Base-by-base conservation (phyloP, 2,797 vertebrate genomes). In the Sebastes elongatus region DNA sequence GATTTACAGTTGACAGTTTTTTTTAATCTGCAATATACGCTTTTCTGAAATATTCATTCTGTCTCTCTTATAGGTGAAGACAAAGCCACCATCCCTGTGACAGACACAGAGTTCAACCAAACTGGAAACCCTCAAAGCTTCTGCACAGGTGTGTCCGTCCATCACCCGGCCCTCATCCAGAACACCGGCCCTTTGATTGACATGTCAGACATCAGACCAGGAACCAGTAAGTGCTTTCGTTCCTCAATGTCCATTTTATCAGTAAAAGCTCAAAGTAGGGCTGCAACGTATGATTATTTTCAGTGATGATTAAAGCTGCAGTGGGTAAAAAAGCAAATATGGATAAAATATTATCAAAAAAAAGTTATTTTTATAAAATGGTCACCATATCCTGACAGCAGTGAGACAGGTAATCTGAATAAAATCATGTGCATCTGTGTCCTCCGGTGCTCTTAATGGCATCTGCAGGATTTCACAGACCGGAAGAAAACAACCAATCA, bases 171-270 rank as follows among this genome's bases (percentile, higher is more conserved):
- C 67, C 97, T 99, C 92, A 98, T 99, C 92, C 98, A 99, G 95
- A 99, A 99, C 95, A 97, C 98, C 0, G 98, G 98, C 2, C 98
- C 98, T 33, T 95, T 99, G 94, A 99, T 99, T 23, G 98, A 99
- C 92, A 99, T 99, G 98, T 99, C 98, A 0, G 98, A 99, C 93
- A 99, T 99, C 90, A 96, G 98, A 78, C 98, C 98, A 2, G 98
- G 98, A 95, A 99, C 98, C 85, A 99, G 98, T 99, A 94, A 92
- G 98, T 92, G 57, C 64, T 73, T 71, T 83, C 22, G 68, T 65
- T 81, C 52, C 25, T 73, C 28, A 10, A 18, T 69, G 27, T 77
- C 33, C 18, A 56, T 76, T 75, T 76, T 71, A 23, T 57, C n/a
- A 52, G n/a, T 22, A 10, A 61, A 68, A 32, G 46, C n/a, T n/a